These are phyloP conservation scores for Pissodes strobi DNA, from an alignment of 1,140 invertebrate genomes.

Conservation along the genomic window DNA sequence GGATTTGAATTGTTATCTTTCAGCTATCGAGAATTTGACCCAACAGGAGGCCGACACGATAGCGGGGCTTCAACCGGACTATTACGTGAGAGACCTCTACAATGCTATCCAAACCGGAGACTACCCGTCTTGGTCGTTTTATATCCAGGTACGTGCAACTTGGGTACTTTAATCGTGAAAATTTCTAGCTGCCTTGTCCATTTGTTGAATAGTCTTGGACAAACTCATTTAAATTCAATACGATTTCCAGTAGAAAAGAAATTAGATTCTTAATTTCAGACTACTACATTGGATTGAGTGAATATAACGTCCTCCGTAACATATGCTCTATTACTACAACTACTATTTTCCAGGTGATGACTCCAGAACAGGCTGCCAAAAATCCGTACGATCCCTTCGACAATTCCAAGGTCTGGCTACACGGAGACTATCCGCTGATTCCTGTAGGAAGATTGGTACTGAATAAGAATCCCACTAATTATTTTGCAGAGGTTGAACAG, in stretches of 20 bases:
- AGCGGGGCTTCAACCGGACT: constrained; percentile 71
- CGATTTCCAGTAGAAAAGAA: too few species aligned
- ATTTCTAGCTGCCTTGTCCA: too few species aligned
- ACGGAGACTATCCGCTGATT: constrained; percentile 79
- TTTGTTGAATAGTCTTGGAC: too few species aligned
- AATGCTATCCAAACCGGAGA: constrained; percentile 72
- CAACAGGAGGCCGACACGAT: constrained; percentile 64
- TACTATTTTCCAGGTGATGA: constrained; percentile 52
- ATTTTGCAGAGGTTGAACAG: constrained; percentile 88
- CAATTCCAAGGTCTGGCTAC: constrained; percentile 77
- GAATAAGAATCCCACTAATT: constrained; percentile 83
- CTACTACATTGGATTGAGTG: too few species aligned
- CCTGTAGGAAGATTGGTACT: constrained; percentile 82
- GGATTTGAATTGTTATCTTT: too few species aligned
- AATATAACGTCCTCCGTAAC: too few species aligned
- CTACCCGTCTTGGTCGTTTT: constrained; percentile 71
- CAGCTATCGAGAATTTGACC: constrained; percentile 68
- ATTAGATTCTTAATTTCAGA: too few species aligned
- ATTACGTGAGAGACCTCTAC: constrained; percentile 73
- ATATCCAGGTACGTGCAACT: constrained; percentile 60
- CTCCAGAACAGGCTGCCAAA: constrained; percentile 58
- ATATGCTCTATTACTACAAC: too few species aligned
- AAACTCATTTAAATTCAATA: too few species aligned
- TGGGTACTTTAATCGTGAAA: too few species aligned
- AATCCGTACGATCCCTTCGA: constrained; percentile 69